Evolutionary conservation across 2,113 vertebrate species (phyloP), one percentile per base, ranked within the genome.

Genomic region (Rhabdomys dilectus): DNA sequence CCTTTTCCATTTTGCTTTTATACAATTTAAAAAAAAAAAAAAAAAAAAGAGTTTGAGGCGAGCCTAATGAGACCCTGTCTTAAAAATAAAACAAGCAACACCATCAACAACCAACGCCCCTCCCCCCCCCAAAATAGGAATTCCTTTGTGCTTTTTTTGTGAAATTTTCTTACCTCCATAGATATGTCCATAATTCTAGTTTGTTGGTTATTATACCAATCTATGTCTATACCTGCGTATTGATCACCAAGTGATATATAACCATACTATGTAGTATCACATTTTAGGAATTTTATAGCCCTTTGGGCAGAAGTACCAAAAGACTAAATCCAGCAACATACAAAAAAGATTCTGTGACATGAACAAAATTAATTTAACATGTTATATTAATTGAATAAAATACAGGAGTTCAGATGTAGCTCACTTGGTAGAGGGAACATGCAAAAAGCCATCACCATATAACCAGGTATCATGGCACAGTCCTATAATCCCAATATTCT

Each of bases 311-410:
- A 95, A 91, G 60, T 91, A 56, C 26, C 89, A 78, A 58, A 51
- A 64, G 39, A 48, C 26, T 86, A 42, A 86, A 85, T 48, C 39
- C 9, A 66, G 42, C 39, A 86, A 12, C 42, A 48, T 86, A 85
- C 26, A 86, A 77, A 51, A 48, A 26, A 51, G 42, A 48, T 48
- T 76, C 42, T 48, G 56, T 34, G 4, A n/a, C 34, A 39, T 48
- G 22, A 92, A 48, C 13, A 80, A 88, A 95, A 24, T 87, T 64
- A 75, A 16, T 56, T 89, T 92, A 92, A 39, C 81, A n/a, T 31
- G 70, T 9, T 15, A 81, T 16, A 26, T 80, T 95, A 81, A 51
- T 70, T 77, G 51, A 78, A 26, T 81, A 91, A 87, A 95, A 42
- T 60, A 53, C 34, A 91, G 78, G 89, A 87, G 92, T 62, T 86